A percentile compares a stretch with the other conserved stretches of the same genome.
Conservation (phyloP, 1,140 invertebrate species). For the Thaumetopoea pityocampa region DNA sequence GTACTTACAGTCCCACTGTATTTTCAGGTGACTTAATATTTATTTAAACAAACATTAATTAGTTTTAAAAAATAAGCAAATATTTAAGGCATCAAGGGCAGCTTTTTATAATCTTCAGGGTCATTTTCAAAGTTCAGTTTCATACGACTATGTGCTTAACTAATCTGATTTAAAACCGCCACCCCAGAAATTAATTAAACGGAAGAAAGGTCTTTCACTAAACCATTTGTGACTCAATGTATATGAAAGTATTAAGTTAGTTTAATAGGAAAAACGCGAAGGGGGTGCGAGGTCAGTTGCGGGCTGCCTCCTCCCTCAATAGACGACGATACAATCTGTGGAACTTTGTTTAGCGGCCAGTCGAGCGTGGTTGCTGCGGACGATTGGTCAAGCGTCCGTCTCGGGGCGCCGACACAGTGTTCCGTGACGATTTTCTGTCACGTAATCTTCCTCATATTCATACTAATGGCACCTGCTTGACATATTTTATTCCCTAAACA, state of each 20-base stretch:
- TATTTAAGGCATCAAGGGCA: no score
- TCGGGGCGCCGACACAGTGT: conserved; percentile 5
- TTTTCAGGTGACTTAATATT: no score
- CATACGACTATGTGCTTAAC: no score
- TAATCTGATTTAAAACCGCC: neutral
- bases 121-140: no score
- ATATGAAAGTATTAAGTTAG: conserved; percentile 62
- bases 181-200: conserved; percentile 11
- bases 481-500: conserved; percentile 25
- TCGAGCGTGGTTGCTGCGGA: conserved; percentile 43
- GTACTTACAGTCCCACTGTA: no score
- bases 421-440: neutral
- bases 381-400: conserved; percentile 31
- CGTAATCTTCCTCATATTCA: neutral
- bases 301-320: conserved; percentile 62
- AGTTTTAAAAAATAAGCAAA: no score
- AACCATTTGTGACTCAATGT: conserved; percentile 44
- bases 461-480: conserved; percentile 14
- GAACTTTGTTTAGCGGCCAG: conserved; percentile 35
- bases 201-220: conserved; percentile 28
- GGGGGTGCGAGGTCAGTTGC: conserved; percentile 71
- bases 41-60: no score
- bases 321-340: conserved; percentile 63
- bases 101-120: no score
- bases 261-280: conserved; percentile 73